Percentiles rank a stretch among this genome's conserved stretches.
Evolutionary conservation across 2,888 invertebrate species (phyloP).

Genomic region (Anodontia alba): DNA sequence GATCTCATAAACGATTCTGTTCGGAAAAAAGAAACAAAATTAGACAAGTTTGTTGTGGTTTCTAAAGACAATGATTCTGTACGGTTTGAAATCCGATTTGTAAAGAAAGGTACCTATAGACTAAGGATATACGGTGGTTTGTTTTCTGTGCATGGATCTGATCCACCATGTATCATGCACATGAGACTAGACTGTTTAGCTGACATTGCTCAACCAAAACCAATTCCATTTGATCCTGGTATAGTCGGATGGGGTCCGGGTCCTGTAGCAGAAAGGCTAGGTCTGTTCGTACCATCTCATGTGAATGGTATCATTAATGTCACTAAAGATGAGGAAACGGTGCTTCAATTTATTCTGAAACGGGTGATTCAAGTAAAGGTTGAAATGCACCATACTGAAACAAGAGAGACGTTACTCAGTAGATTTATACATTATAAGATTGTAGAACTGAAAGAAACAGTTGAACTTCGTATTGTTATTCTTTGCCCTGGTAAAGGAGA

Average conservation of each 20-base stretch:
- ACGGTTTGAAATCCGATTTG: constrained; percentile 49
- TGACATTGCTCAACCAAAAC: constrained; percentile 11
- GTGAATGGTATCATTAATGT: constrained; percentile 31
- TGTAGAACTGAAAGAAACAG: constrained; percentile 25
- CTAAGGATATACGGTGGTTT: constrained; percentile 49
- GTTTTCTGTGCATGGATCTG: constrained; percentile 30
- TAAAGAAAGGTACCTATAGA: constrained; percentile 28
- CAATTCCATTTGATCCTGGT: constrained; percentile 55
- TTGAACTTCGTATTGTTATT: constrained; percentile 47
- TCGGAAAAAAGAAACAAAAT: not conserved
- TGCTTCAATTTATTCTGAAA: constrained; percentile 43
- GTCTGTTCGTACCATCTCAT: constrained; percentile 52
- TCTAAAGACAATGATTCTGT: not conserved
- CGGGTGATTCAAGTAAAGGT: constrained; percentile 26
- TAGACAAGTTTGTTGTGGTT: constrained; percentile 2
- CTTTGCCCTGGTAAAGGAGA: constrained; percentile 36
- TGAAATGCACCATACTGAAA: constrained; percentile 30
- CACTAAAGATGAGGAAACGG: constrained; percentile 24
- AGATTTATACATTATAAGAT: constrained; percentile 38
- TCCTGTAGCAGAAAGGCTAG: constrained; percentile 40
- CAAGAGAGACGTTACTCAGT: constrained; percentile 26
- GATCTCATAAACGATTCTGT: not conserved
- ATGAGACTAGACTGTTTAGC: constrained; percentile 31
- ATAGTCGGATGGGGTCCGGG: constrained; percentile 55
- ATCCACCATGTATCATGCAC: constrained; percentile 55